These are phyloP conservation scores for Apostichopus parvimensis DNA, from an alignment of 35 echinoderm and acorn worm species.

Conservation along the genomic window DNA sequence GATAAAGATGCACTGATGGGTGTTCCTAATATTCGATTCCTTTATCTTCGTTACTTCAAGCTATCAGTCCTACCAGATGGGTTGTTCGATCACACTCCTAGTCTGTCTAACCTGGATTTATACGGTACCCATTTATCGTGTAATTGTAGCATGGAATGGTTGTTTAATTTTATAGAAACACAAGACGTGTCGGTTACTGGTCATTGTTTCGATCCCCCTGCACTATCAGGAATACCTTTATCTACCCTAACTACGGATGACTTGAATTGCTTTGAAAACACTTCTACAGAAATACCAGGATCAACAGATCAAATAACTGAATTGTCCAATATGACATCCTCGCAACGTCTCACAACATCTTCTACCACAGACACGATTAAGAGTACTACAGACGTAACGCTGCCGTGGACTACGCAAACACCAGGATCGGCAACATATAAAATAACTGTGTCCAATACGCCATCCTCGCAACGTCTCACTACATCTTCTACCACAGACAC, in stretches of 20 bases:
- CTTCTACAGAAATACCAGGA: background rate
- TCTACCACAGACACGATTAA: background rate
- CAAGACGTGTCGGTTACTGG: background rate
- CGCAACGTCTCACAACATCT: background rate
- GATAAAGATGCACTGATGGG: background rate
- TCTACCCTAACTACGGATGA: background rate
- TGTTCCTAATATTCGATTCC: background rate
- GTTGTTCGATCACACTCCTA: background rate
- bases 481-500: no score
- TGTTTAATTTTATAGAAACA: background rate
- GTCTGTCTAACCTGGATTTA: background rate
- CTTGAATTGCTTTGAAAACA: background rate
- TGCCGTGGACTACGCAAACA: background rate
- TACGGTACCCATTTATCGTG: background rate
- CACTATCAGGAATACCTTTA: background rate
- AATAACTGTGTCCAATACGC: background rate
- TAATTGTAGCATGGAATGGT: background rate
- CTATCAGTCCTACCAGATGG: background rate
- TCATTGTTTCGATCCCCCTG: background rate
- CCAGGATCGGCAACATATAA: background rate
- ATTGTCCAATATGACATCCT: background rate
- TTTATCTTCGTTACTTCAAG: background rate
- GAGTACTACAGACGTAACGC: background rate
- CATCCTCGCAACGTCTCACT: no score
- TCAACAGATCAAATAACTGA: background rate